Conservation (phyloP, 2,888 invertebrate species). For the Glyphotaelius pellucidus region DNA sequence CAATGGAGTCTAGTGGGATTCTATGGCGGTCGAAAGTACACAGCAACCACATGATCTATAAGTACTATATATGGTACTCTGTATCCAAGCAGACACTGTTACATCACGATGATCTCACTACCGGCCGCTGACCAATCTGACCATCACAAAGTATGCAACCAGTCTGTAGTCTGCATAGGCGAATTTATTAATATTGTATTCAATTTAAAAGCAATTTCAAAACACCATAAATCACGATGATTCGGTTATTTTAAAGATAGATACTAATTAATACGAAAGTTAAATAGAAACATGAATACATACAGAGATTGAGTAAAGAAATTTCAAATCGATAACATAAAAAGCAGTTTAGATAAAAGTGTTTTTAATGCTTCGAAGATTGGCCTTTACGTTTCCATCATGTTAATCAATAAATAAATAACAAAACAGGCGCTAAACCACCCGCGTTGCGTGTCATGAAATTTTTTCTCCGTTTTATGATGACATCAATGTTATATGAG, state of each 20-base stretch:
- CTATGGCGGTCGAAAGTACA: slow-evolving; percentile 7
- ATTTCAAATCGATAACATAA: background rate
- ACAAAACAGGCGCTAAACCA: background rate
- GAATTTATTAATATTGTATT: slow-evolving; percentile 8
- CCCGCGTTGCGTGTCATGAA: background rate
- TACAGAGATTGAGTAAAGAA: background rate
- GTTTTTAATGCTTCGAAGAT: background rate
- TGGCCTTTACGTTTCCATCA: background rate
- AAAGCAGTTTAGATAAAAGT: background rate
- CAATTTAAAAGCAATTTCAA: background rate
- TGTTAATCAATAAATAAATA: background rate
- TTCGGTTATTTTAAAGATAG: background rate
- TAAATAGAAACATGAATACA: background rate
- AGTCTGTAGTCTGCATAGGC: background rate
- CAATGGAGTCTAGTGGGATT: background rate
- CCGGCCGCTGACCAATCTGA: background rate
- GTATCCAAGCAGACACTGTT: slow-evolving; percentile 15
- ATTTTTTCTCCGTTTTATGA: background rate
- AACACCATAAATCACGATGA: slow-evolving; percentile 5
- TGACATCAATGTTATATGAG: background rate
- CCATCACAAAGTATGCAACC: background rate
- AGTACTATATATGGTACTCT: background rate
- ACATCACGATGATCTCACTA: slow-evolving; percentile 40
- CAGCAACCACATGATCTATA: background rate
- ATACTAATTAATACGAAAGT: background rate